phyloP scores from a whole-genome alignment of 2,113 vertebrate genomes.

The Carassius auratus region DNA sequence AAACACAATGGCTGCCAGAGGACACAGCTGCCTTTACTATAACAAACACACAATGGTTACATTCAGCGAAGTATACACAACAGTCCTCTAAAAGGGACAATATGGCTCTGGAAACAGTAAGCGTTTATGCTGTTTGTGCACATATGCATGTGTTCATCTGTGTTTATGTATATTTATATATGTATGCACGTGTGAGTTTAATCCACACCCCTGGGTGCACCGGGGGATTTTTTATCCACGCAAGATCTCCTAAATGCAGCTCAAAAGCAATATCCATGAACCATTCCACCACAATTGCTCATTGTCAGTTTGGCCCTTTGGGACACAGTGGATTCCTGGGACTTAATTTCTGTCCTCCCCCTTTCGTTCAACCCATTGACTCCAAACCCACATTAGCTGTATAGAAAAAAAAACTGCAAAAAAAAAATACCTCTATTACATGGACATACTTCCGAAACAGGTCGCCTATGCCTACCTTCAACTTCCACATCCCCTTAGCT shows the following conservation, averaged over 20 bases:
- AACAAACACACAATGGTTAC: constrained; percentile 42
- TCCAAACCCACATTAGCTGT: constrained; percentile 42
- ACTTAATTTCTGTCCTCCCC: constrained; percentile 66
- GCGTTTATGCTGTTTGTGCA: constrained; percentile 12
- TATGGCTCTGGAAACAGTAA: background rate
- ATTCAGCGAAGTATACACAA: constrained; percentile 15
- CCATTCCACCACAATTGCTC: constrained; percentile 72
- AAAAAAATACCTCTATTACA: background rate
- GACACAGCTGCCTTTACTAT: constrained; percentile 47
- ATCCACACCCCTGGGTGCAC: constrained; percentile 69
- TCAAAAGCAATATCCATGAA: constrained; percentile 72
- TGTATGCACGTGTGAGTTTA: constrained; percentile 65
- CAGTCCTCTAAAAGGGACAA: constrained; percentile 37
- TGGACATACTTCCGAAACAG: background rate
- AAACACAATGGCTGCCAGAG: constrained; percentile 43
- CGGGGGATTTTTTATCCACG: constrained; percentile 72
- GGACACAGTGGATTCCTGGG: constrained; percentile 61
- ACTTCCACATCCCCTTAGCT: background rate
- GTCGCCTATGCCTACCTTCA: background rate
- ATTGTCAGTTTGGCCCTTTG: constrained; percentile 59
- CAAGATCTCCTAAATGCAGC: constrained; percentile 60
- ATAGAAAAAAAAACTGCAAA: constrained; percentile 28
- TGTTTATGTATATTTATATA: constrained; percentile 57
- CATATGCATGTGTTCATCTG: constrained; percentile 42
- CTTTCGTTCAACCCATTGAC: constrained; percentile 28